Evolutionary conservation across 1,140 invertebrate genomes (phyloP).

Genomic region (Mercenaria mercenaria): DNA sequence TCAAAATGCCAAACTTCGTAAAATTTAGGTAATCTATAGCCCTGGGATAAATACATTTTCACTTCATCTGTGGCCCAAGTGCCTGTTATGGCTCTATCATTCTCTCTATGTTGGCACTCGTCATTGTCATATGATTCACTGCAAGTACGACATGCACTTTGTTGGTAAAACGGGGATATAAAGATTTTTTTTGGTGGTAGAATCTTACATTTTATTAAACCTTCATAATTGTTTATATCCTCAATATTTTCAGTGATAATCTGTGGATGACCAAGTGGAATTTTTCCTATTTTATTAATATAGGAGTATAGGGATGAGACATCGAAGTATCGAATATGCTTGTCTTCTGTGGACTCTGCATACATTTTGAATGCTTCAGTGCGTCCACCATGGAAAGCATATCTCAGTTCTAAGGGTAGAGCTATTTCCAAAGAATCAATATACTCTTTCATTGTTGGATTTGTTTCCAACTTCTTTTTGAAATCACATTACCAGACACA

Average conservation of each 20-base stretch:
- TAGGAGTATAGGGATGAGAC: slow-evolving; percentile 4
- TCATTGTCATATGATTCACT: not conserved
- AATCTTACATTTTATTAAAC: slow-evolving; percentile 26
- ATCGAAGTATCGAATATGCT: slow-evolving; percentile 25
- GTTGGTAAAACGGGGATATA: not conserved
- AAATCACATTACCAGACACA: slow-evolving; percentile 27
- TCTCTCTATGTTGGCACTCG: not conserved
- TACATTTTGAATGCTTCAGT: slow-evolving; percentile 37
- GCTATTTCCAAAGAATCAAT: slow-evolving; percentile 16
- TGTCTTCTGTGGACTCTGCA: not conserved
- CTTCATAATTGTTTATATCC: slow-evolving; percentile 3
- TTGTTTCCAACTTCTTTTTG: not conserved
- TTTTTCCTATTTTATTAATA: slow-evolving; percentile 26
- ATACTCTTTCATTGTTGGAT: not conserved
- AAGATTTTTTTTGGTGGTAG: not conserved
- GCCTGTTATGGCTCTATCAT: not conserved
- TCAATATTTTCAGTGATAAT: slow-evolving; percentile 30
- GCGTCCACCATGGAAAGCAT: slow-evolving; percentile 16
- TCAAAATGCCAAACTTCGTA: not conserved
- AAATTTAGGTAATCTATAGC: not conserved
- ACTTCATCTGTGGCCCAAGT: slow-evolving; percentile 28
- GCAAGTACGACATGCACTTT: slow-evolving; percentile 19
- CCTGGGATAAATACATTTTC: not conserved
- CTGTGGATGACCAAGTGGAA: slow-evolving; percentile 17
- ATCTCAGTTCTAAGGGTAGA: slow-evolving; percentile 4